A percentile compares a stretch with the other conserved stretches of the same genome.
Conservation (phyloP, 1,140 invertebrate genomes). For the Drosophila triauraria region DNA sequence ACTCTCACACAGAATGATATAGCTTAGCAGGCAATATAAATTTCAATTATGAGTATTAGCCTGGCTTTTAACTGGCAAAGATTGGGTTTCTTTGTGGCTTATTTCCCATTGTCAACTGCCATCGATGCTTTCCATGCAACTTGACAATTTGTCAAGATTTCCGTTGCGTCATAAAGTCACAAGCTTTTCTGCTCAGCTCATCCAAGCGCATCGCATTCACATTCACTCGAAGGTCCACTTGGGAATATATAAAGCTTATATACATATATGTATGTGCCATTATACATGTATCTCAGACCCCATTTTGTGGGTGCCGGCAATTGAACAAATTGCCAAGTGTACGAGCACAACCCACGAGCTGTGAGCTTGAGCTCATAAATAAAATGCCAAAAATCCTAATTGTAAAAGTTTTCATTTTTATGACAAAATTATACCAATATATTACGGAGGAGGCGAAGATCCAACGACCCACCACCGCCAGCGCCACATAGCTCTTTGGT, state of each 20-base stretch:
- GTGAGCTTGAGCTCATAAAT: slow-evolving; percentile 61
- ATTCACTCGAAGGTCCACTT: slow-evolving; percentile 38
- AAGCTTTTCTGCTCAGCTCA: slow-evolving; percentile 24
- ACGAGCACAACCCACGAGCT: slow-evolving; percentile 23
- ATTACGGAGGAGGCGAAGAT: slow-evolving; percentile 50
- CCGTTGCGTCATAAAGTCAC: slow-evolving; percentile 52
- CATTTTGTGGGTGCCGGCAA: slow-evolving; percentile 26
- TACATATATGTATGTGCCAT: not conserved
- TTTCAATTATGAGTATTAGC: slow-evolving; percentile 5
- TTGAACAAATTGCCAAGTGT: slow-evolving; percentile 53
- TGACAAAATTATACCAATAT: slow-evolving; percentile 80
- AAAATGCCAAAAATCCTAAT: slow-evolving; percentile 67
- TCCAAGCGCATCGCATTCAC: slow-evolving; percentile 32
- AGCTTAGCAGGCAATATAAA: slow-evolving; percentile 2
- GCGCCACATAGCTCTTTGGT: slow-evolving; percentile 41
- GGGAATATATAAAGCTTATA: slow-evolving; percentile 6
- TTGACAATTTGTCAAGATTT: slow-evolving; percentile 69
- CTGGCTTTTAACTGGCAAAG: not conserved
- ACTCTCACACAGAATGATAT: not conserved
- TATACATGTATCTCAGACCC: slow-evolving; percentile 13
- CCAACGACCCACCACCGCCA: slow-evolving; percentile 9
- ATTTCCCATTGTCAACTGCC: not conserved
- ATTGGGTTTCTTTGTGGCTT: slow-evolving; percentile 5
- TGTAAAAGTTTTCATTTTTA: slow-evolving; percentile 81
- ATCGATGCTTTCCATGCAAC: slow-evolving; percentile 11